Base-by-base conservation (phyloP, 2,797 vertebrate species). In the Apogon talboti region DNA sequence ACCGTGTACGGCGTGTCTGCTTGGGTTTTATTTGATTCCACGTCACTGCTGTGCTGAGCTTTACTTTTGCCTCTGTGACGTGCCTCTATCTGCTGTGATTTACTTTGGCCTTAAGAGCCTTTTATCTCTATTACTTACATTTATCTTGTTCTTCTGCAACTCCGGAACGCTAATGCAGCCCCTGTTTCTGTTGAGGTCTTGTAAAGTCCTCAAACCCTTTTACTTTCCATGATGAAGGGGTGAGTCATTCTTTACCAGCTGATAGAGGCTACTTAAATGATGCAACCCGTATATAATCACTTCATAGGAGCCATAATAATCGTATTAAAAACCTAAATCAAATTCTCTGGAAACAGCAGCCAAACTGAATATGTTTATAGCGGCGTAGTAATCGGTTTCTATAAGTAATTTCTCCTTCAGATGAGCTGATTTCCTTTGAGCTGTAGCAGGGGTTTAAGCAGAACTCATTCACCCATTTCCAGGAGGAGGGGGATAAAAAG, bases 341-440 rank as follows among this genome's bases (percentile, higher is more conserved):
- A 56, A 76, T 61, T 74, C 8, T 38, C 30, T 63, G 63, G 56
- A 43, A 46, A 70, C 16, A 60, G 56, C 28, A 43, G 49, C 11
- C 35, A 41, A 35, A 40, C 19, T 64, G 47, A 75, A 73, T 61
- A 28, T 40, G 28, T 66, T 79, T 76, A 37, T 47, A 66, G 40
- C 46, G 15, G 15, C 9, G 19, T 35, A 58, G 65, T 24, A n/a
- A 82, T 67, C 40, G 48, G 70, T 35, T 14, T 46, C 50, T 24
- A 44, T 79, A 61, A 69, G 35, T 54, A 50, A 85, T 78, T 74
- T 71, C 33, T 37, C 37, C 24, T 65, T 37, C 18, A 57, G 66
- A 78, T 53, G 13, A 78, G 52, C 41, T 6, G 66, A 62, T 59
- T 72, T 52, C 58, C 19, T 68, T 11, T 72, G 67, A 71, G 38